Evolutionary conservation across 2,797 vertebrate species (phyloP), one percentile per base, ranked within the genome.

Genomic region (Pseudochaenichthys georgianus): DNA sequence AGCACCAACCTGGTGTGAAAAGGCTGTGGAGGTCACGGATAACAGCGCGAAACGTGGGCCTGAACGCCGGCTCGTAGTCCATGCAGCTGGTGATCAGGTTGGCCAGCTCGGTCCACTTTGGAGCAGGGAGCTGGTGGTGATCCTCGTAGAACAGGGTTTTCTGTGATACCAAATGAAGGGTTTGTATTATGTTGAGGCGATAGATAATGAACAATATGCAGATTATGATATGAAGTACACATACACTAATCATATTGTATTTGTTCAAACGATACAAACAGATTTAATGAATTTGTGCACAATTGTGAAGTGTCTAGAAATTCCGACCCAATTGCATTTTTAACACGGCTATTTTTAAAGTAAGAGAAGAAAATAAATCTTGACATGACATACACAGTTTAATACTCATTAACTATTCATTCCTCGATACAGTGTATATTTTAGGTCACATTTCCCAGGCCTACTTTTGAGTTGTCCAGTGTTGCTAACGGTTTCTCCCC

Each of bases 1-100:
- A 7, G 7, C 31, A 89, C 95, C 73, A 73, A 99, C 98, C 98
- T 84, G 98, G 97, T 59, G 98, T 98, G 87, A 97, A 98, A 78
- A 99, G 96, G 87, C 97, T 97, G 92, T 99, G 97, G 68, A 99
- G 96, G 87, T 99, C 98, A 64, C 98, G 93, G 89, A 99, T 98
- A 77, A 99, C 69, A 4, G 96, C 96, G 74, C 97, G 95, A 90
- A 99, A 99, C 3, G 98, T 96, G 51, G 97, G 98, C 51, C 98
- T 95, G 91, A 96, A 98, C 13, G 95, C 93, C 54, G 98, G 96
- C 85, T 98, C 98, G 13, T 99, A 99, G 92, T 99, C 97, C 97
- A 99, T 99, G 86, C 98, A 99, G 91, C 92, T 96, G 89, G 96
- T 96, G 70, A 99, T 99, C 76, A 99, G 95, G 67, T 97, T 97